Base-by-base conservation (phyloP, 2,888 invertebrate species). In the Trichacis sp. region DNA sequence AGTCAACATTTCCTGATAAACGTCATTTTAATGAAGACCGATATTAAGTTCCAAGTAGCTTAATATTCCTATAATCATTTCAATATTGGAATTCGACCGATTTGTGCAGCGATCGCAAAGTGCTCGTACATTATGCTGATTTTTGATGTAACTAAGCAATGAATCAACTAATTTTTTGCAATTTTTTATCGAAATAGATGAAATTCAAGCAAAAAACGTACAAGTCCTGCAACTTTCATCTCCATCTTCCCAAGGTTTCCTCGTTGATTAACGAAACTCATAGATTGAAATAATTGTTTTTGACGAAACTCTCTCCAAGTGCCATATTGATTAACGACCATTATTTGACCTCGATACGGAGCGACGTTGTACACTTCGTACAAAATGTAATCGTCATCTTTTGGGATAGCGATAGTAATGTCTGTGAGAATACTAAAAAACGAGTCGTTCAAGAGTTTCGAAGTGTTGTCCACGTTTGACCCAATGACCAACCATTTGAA, bases 341-440 rank as follows among this genome's bases (percentile, higher is more conserved):
- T 66, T 47, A 38, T 51, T 14, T 74, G 74, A 29, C 70, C 74
- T 14, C 69, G 53, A n/a, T 59, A 50, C 64, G 74, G 74, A 11
- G 71, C 62, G 9, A 58, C 69, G 67, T 78, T 78, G 49, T 75
- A 78, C 55, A 72, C 62, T 24, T 78, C 77, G 17, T 76, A 52
- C 1, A 78, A 64, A 12, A 53, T 49, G 42, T 58, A 76, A 12
- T 43, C 40, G 2, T 70, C 15, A 1, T 36, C 60, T 18, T 53
- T 43, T 36, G 65, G 53, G 8, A 73, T 55, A 3, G 73, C 76
- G 20, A 78, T 57, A 1, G 71, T 68, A 4, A 78, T 59, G 49
- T 78, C 76, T 14, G 76, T 78, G 4, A 65, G 58, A 19, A 66
- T 47, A 56, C 73, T 73, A 45, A 74, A 76, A 20, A 71, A 48